Conservation (phyloP, 2,888 invertebrate species). For the Xylota sylvarum region DNA sequence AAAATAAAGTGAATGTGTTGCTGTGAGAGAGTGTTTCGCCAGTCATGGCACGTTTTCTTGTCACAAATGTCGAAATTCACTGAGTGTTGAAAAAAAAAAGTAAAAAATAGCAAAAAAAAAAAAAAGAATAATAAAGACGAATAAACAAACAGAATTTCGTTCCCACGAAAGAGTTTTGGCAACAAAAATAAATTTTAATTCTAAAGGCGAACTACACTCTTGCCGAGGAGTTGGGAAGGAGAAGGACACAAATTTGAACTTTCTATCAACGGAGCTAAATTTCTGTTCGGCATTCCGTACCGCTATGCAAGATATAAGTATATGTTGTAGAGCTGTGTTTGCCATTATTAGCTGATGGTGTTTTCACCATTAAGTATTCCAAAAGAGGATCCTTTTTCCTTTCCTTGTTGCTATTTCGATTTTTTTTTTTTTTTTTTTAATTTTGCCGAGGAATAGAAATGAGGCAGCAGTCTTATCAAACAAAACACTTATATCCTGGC, state of each 20-base stretch:
- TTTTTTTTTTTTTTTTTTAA: slow-evolving; percentile 26
- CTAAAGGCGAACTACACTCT: slow-evolving; percentile 23
- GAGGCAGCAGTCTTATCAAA: slow-evolving; percentile 52
- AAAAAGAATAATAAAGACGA: slow-evolving; percentile 28
- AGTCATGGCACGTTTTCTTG: slow-evolving; percentile 72
- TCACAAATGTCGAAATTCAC: slow-evolving; percentile 73
- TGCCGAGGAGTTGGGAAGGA: not conserved
- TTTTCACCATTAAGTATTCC: slow-evolving; percentile 54
- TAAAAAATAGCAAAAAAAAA: not conserved
- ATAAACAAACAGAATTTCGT: slow-evolving; percentile 50
- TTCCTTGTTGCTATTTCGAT: slow-evolving; percentile 30
- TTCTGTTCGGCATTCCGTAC: slow-evolving; percentile 4
- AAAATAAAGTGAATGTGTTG: slow-evolving; percentile 52
- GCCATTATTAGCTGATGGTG: slow-evolving; percentile 59
- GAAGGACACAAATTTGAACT: slow-evolving; percentile 44
- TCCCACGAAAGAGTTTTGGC: slow-evolving; percentile 30
- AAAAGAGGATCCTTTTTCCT: slow-evolving; percentile 34
- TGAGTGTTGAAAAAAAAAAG: slow-evolving; percentile 42
- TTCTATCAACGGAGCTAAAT: slow-evolving; percentile 14
- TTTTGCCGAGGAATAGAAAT: slow-evolving; percentile 38
- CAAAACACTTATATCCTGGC: slow-evolving; percentile 19
- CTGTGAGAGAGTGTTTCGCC: slow-evolving; percentile 31
- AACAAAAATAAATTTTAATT: slow-evolving; percentile 44
- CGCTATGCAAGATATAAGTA: not conserved
- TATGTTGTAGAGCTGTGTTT: slow-evolving; percentile 34